These are phyloP conservation scores for Brachyopa scutellaris DNA, from an alignment of 2,888 invertebrate species.

Conservation along the genomic window DNA sequence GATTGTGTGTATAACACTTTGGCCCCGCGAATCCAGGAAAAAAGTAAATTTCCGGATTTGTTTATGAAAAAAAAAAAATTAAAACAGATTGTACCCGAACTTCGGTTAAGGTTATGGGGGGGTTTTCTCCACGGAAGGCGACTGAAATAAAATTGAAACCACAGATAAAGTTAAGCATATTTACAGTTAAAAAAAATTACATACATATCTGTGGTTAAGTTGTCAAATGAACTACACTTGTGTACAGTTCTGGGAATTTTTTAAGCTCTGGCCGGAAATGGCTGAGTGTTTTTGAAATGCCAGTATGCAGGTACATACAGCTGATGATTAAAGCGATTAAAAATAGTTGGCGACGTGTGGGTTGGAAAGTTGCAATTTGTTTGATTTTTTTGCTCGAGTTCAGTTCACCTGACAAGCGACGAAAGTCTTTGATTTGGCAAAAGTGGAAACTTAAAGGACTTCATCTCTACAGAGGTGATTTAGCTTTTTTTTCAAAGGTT, in stretches of 20 bases:
- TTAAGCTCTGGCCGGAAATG: background rate
- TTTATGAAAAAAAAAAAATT: too few relatives aligned
- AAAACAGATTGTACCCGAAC: constrained; percentile 9
- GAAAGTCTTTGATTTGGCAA: too few relatives aligned
- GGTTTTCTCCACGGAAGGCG: constrained; percentile 23
- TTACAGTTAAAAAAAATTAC: background rate
- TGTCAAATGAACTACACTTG: background rate
- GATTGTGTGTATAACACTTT: background rate
- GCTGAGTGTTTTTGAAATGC: background rate
- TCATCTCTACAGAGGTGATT: too few relatives aligned
- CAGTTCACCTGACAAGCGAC: too few relatives aligned
- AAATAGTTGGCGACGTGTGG: too few relatives aligned
- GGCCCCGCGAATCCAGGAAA: constrained; percentile 33
- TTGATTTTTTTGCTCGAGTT: too few relatives aligned
- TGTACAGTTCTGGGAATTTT: constrained; percentile 17
- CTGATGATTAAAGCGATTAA: too few relatives aligned
- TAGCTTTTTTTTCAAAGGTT: too few relatives aligned
- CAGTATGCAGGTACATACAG: background rate
- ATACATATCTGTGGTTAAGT: background rate
- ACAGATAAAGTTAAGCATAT: constrained; percentile 34
- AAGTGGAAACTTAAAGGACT: too few relatives aligned
- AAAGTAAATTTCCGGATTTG: constrained; percentile 47
- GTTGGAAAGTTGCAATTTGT: too few relatives aligned
- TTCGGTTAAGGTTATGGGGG: constrained; percentile 39
- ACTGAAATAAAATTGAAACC: constrained; percentile 11